Base-by-base conservation (phyloP, 2,888 invertebrate genomes). In the Eupithecia inturbata region DNA sequence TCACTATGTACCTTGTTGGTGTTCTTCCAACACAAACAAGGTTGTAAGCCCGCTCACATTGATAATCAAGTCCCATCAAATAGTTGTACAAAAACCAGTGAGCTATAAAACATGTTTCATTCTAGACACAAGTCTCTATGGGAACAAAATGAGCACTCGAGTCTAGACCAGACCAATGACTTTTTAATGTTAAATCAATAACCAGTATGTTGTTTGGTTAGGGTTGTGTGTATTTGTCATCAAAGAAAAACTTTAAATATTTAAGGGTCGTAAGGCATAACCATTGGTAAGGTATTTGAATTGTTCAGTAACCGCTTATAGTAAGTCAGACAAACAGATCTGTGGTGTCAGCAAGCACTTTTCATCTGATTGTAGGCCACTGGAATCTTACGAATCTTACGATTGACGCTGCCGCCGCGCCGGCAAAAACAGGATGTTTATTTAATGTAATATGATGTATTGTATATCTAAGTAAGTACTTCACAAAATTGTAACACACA, bases 121-220 rank as follows among this genome's bases (percentile, higher is more conserved):
- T 41, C 5, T 53, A 22, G n/a, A 7, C 10, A 10, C 49, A 53
- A 22, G 49, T 53, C 10, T 53, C 22, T 53, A 4, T 53, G 49
- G 41, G n/a, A 53, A 22, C 10, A 53, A 10, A 10, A 53, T 53
- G 49, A 10, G 3, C 22, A 45, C n/a, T 41, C 4, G 39, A 19
- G 45, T 45, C 45, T n/a, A 45, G 45, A 45, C 1, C 10, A 3
- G 22, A 22, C 49, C 49, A 53, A 53, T 53, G 49, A 53, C 22
- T 53, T 53, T 22, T 53, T 53, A 53, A 53, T 53, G 49, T 53
- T 22, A 53, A 53, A 53, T 53, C 49, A 53, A 53, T 53, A 53
- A 22, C 22, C 22, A 22, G n/a, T 22, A 53, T 22, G 19, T 45
- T 45, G 45, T 19, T 45, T n/a, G 2, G 45, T 19, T 45, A 45